Base-by-base conservation (phyloP, 2,888 invertebrate genomes). In the Calliphora vomitoria region DNA sequence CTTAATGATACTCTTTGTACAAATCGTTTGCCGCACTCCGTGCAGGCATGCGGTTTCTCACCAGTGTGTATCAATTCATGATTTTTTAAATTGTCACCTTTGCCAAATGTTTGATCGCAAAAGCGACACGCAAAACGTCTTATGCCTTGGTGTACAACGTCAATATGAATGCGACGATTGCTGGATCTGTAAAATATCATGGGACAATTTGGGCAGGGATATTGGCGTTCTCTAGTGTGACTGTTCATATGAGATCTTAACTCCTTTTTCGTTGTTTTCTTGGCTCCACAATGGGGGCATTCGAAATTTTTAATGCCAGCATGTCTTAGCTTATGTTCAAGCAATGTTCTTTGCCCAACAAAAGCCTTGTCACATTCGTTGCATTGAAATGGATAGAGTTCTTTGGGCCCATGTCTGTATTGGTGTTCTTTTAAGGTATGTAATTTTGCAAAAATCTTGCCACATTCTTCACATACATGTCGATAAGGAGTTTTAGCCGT, bases 331-430 rank as follows among this genome's bases (percentile, higher is more conserved):
- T 89, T 55, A 72, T 93, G 93, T 81, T 92, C 92, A 18, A 86
- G 87, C 58, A 88, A 90, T 0, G 89, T 88, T 5, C 89, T 38
- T 44, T 88, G 89, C 0, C 89, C 89, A 0, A 88, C 86, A 11
- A 44, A 44, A 80, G 90, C 88, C 6, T 92, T 93, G 6, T 91
- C 91, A 53, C 93, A 93, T 58, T 90, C 88, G 0, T 91, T 92
- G 58, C 93, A 93, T 20, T 89, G 89, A 72, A 86, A 90, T 13
- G 91, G 91, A 83, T 88, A 90, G 10, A 89, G 88, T 62, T 90
- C 91, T 0, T 86, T 85, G 0, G 88, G 79, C 4, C 86, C 86
- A 58, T 91, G 91, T 5, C 87, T 90, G 35, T 89, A 90, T 6
- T 90, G 87, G 86, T 91, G 91, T 10, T 90, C 89, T 60, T 85